Evolutionary conservation across 1,140 invertebrate species (phyloP), one percentile per base, ranked within the genome.

Genomic region (Brachionus paranguensis): DNA sequence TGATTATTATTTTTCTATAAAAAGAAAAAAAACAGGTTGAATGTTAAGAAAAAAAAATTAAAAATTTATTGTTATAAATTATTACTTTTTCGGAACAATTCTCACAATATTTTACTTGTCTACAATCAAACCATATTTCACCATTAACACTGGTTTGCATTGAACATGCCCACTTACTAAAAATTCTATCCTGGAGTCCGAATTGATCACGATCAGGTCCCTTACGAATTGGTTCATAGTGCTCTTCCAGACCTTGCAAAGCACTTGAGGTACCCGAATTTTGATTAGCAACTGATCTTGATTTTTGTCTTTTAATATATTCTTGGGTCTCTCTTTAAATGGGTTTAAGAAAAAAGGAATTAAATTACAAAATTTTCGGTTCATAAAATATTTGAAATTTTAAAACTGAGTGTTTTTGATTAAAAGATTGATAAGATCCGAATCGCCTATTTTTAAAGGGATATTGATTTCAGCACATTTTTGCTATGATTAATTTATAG

Each of bases 201-300:
- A 81, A 81, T 27, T 81, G 78, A 47, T 81, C 78, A 20, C 78
- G 78, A 81, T 81, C 78, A 10, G 78, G 53, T 60, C 78, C 78
- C 41, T 81, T 81, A 37, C 78, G 20, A 41, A 68, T 81, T 24
- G 78, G 78, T 45, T 81, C 78, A 47, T 81, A 81, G 20, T 81
- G 78, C 12, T 81, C 78, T 64, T 81, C 78, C 10, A 81, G 20
- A 7, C 78, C 78, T 60, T 81, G 78, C 3, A 68, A 53, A 20
- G 53, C 50, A 33, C 53, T 60, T 14, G 29, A 24, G 20, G 11
- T 81, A 17, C 53, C 24, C 20, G 43, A 20, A 29, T 50, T 76
- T 50, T 47, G 72, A 53, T 76, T 76, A 5, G 72, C 72, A 24
- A 76, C 24, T 45, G 78, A 41, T 81, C 53, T 81, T 47, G 78